phyloP scores from a whole-genome alignment of 2,113 vertebrate species.

The Coptodon bakossiorum region DNA sequence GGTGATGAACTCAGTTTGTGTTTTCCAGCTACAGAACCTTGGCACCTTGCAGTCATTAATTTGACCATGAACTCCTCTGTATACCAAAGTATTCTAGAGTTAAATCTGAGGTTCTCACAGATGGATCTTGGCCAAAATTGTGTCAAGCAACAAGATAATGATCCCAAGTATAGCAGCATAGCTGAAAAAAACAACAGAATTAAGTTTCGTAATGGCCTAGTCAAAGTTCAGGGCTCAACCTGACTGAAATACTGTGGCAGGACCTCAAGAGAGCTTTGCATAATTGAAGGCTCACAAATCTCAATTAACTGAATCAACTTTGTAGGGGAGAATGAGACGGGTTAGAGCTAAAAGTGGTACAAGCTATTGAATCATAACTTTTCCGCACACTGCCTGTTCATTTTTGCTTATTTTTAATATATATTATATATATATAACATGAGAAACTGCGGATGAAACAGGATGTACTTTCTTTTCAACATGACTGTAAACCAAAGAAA shows the following conservation, averaged over 20 bases:
- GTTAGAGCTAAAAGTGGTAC: neutral
- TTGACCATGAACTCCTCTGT: neutral
- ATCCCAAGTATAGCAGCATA: neutral
- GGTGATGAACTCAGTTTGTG: neutral
- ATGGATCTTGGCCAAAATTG: neutral
- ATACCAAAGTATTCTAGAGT: neutral
- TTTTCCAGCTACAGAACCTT: neutral
- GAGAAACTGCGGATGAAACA: too few relatives aligned
- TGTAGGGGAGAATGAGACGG: neutral
- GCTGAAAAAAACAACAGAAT: neutral
- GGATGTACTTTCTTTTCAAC: neutral
- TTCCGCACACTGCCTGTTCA: neutral
- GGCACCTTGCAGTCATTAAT: neutral
- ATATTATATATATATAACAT: neutral
- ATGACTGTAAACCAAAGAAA: neutral
- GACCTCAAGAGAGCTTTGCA: neutral
- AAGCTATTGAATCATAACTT: neutral
- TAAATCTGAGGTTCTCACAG: neutral
- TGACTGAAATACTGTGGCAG: neutral
- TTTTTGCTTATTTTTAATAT: neutral
- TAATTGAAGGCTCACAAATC: neutral
- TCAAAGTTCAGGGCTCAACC: neutral
- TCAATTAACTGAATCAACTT: neutral
- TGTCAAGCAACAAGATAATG: neutral
- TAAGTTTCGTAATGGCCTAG: neutral